Evolutionary conservation across 2,797 vertebrate species (phyloP).

Genomic region (Champsocephalus esox): DNA sequence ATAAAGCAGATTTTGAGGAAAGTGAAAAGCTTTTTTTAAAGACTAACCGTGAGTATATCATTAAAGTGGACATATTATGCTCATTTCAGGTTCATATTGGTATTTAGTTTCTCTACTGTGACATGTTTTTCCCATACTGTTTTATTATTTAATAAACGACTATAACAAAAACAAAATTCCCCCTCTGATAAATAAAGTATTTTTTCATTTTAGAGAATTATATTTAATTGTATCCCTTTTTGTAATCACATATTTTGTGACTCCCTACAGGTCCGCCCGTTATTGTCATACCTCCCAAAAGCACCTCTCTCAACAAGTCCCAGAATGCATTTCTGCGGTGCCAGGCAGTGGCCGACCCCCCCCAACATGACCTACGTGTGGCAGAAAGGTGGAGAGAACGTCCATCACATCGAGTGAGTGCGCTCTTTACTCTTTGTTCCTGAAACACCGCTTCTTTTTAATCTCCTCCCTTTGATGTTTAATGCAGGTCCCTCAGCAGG

Average conservation of each 20-base stretch:
- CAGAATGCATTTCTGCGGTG: slow-evolving; percentile 91
- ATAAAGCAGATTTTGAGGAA: too few species aligned
- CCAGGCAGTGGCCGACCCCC: slow-evolving; percentile 92
- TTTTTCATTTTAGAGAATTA: background rate
- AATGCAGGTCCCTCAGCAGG: background rate
- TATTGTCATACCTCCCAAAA: slow-evolving; percentile 89
- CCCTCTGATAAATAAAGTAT: too few species aligned
- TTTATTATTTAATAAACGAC: too few species aligned
- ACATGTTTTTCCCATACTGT: too few species aligned
- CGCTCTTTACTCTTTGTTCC: slow-evolving; percentile 4
- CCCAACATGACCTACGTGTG: slow-evolving; percentile 97
- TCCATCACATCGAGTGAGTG: slow-evolving; percentile 91
- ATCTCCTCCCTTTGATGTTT: slow-evolving; percentile 20
- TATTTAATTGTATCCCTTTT: background rate
- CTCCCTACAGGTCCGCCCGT: slow-evolving; percentile 88
- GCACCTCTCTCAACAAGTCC: slow-evolving; percentile 88
- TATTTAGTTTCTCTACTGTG: too few species aligned
- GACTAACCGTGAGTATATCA: too few species aligned
- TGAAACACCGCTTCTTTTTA: background rate
- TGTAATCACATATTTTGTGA: background rate
- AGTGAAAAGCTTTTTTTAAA: too few species aligned
- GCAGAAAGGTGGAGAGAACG: slow-evolving; percentile 88
- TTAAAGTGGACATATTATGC: too few species aligned
- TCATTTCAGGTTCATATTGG: too few species aligned
- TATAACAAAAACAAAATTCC: too few species aligned